These are phyloP conservation scores for Rostratula benghalensis DNA, from an alignment of 2,113 vertebrate genomes.

Conservation along the genomic window DNA sequence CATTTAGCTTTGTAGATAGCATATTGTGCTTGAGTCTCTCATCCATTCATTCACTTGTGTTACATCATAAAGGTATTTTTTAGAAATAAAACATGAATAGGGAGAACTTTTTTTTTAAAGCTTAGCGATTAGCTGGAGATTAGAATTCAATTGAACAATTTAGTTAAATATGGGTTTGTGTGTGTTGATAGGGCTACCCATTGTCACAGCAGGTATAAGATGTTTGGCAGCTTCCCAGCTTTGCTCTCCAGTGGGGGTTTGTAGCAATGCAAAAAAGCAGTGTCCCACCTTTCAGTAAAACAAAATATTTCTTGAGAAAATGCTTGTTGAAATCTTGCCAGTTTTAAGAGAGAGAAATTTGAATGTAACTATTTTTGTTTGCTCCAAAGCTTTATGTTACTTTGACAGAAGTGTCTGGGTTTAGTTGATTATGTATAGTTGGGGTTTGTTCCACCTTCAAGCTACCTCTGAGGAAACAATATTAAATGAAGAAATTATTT, in stretches of 20 bases:
- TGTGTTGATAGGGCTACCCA: slow-evolving; percentile 31
- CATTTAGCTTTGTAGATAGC: not conserved
- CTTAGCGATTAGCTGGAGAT: slow-evolving; percentile 43
- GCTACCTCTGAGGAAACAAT: not conserved
- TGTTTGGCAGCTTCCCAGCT: slow-evolving; percentile 51
- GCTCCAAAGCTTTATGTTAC: not conserved
- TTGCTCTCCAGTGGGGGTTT: not conserved
- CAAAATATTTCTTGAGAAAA: slow-evolving; percentile 5
- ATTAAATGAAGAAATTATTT: slow-evolving; percentile 36
- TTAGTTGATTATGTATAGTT: not conserved
- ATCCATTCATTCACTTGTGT: slow-evolving; percentile 41
- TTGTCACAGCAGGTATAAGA: slow-evolving; percentile 59
- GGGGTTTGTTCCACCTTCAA: not conserved
- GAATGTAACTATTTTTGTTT: not conserved
- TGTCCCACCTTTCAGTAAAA: not conserved
- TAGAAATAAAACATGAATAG: slow-evolving; percentile 57
- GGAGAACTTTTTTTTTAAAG: not conserved
- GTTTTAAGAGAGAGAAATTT: not conserved
- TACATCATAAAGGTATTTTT: slow-evolving; percentile 52
- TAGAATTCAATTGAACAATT: slow-evolving; percentile 63
- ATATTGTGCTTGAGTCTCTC: slow-evolving; percentile 6
- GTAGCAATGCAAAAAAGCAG: not conserved
- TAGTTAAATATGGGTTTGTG: slow-evolving; percentile 42
- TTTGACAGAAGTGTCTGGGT: not conserved
- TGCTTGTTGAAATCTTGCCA: not conserved